Base-by-base conservation (phyloP, 2,888 invertebrate species). In the Hirtodrosophila alboralis region DNA sequence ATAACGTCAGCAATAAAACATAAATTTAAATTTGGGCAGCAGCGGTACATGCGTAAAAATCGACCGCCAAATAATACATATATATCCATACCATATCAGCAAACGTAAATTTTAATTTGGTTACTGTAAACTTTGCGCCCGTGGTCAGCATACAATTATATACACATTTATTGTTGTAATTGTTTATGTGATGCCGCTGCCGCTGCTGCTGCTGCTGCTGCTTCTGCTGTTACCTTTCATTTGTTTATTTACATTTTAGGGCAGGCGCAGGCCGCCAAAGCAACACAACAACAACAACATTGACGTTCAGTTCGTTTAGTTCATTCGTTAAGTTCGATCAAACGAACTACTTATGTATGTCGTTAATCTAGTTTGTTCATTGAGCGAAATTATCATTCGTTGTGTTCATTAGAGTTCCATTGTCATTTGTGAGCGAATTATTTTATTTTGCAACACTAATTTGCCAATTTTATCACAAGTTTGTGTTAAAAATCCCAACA, bases 1-100 rank as follows among this genome's bases (percentile, higher is more conserved):
- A 78, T 71, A 84, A 77, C 77, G 75, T 76, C 77, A 80, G 78
- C 78, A 81, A 78, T 84, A 78, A 81, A 84, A 80, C 85, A 84
- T 80, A 84, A 75, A 80, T 75, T 73, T 78, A 61, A 80, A 75
- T 53, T 73, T 72, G 40, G 48, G 23, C 52, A 64, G 23, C 52
- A 64, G 67, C 40, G 43, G 57, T 70, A 60, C 69, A 78, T 80
- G 85, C 83, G 85, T 80, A 83, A 56, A 73, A 68, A 83, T 84
- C 79, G 80, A 80, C 80, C 80, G 80, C 85, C 80, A 80, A 80
- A 84, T 66, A 57, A 66, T 66, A 47, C 66, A 62, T 65, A 66
- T 66, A 45, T 69, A 62, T 65, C 48, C 47, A 54, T 70, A 54
- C 52, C 56, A 52, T 10, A 34, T 6, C 26, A 40, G 45, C 30